Conservation (phyloP, 2,797 vertebrate species). For the Meriones psammophilus region DNA sequence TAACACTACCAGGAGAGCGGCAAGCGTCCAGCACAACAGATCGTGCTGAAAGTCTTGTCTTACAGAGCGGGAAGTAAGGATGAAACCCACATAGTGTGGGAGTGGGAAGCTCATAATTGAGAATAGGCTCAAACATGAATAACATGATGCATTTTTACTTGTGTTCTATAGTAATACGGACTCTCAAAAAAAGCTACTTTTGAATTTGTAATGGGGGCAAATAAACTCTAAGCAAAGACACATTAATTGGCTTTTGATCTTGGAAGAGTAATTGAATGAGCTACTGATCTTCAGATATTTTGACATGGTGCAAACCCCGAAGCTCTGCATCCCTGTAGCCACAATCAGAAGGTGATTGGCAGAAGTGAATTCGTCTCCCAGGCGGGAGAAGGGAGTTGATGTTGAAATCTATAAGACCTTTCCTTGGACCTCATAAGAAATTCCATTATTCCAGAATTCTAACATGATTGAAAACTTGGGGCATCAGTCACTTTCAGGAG, state of each 20-base stretch:
- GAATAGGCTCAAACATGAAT: not conserved
- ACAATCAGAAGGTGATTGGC: constrained; percentile 71
- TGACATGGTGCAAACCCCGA: not conserved
- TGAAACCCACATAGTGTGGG: not conserved
- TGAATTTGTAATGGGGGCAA: constrained; percentile 14
- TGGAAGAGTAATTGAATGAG: not conserved
- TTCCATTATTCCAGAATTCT: constrained; percentile 79
- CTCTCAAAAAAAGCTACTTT: not conserved
- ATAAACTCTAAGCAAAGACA: constrained; percentile 42
- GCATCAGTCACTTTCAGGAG: constrained; percentile 81
- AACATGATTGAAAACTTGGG: constrained; percentile 75
- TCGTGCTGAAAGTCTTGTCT: not conserved
- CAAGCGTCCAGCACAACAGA: not conserved
- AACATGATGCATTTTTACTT: not conserved
- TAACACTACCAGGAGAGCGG: no score
- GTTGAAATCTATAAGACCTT: constrained; percentile 74
- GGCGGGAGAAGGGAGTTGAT: constrained; percentile 74
- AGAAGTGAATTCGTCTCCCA: constrained; percentile 72
- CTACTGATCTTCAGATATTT: constrained; percentile 41
- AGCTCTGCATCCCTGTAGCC: not conserved
- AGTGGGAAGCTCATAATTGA: not conserved
- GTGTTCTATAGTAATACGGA: not conserved
- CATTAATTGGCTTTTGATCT: constrained; percentile 31
- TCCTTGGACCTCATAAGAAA: constrained; percentile 75
- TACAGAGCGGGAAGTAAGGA: not conserved